Percentiles rank a stretch among this genome's conserved stretches.
Evolutionary conservation across 2,113 vertebrate genomes (phyloP).

Genomic region (Cololabis saira): DNA sequence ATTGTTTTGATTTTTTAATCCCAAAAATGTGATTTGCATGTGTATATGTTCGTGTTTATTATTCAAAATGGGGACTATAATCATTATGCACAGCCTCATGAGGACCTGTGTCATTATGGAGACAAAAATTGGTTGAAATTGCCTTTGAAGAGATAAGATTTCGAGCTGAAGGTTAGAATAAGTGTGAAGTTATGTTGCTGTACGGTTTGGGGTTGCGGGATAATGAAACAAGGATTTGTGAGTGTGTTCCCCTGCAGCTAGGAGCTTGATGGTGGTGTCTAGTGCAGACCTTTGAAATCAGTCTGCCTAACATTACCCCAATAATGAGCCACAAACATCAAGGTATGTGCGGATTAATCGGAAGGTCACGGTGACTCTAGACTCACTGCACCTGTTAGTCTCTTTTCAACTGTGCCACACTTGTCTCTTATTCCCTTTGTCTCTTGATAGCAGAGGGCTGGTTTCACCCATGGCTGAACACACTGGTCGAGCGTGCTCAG

Average conservation of each 20-base stretch:
- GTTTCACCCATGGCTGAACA: constrained; percentile 57
- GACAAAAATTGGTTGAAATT: too few species aligned
- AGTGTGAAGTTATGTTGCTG: not conserved
- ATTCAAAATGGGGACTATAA: too few species aligned
- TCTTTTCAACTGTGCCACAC: constrained; percentile 22
- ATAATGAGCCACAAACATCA: not conserved
- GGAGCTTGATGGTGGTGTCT: too few species aligned
- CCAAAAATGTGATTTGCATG: too few species aligned
- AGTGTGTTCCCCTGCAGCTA: too few species aligned
- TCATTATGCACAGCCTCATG: too few species aligned
- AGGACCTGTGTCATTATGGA: too few species aligned
- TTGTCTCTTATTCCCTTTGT: not conserved
- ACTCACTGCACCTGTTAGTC: constrained; percentile 36
- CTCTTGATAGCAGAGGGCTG: constrained; percentile 18
- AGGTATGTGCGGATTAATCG: constrained; percentile 5
- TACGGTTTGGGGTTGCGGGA: constrained; percentile 34
- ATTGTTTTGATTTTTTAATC: too few species aligned
- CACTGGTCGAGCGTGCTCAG: constrained; percentile 43
- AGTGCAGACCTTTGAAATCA: constrained; percentile 28
- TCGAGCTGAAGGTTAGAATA: not conserved
- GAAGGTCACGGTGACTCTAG: constrained; percentile 29
- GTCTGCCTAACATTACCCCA: constrained; percentile 17
- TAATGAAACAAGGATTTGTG: too few species aligned
- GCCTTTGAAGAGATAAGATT: not conserved
- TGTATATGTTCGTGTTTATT: too few species aligned